Percentiles rank a stretch among this genome's conserved stretches.
Evolutionary conservation across 2,888 invertebrate species (phyloP).

Genomic region (Drosophila atripex): DNA sequence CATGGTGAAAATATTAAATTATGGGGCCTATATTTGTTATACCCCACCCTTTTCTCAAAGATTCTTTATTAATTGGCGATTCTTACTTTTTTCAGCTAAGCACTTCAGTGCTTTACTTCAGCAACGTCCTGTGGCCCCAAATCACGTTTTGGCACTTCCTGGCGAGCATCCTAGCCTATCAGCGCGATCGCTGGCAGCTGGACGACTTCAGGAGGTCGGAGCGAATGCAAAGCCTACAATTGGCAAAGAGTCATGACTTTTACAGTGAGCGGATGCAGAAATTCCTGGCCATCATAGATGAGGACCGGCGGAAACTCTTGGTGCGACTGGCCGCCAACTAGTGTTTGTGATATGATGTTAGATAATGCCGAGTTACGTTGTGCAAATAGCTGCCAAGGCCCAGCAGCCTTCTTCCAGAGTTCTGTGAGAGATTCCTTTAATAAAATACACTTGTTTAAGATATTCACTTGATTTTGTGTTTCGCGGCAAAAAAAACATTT

Average conservation of each 20-base stretch:
- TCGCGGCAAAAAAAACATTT: constrained; percentile 6
- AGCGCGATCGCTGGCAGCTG: constrained; percentile 83
- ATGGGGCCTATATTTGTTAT: too few relatives aligned
- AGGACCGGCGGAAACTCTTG: constrained; percentile 67
- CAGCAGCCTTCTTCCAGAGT: not conserved
- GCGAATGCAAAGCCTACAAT: constrained; percentile 47
- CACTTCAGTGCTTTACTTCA: constrained; percentile 92
- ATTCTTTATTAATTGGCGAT: constrained; percentile 40
- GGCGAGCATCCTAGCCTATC: constrained; percentile 93
- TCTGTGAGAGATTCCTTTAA: constrained; percentile 1
- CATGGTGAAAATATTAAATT: too few relatives aligned
- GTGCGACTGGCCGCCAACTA: constrained; percentile 54
- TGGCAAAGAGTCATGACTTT: constrained; percentile 62
- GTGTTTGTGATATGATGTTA: constrained; percentile 23
- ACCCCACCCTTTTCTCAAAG: not conserved
- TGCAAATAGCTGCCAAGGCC: constrained; percentile 15
- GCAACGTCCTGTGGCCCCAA: constrained; percentile 97
- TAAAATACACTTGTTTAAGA: constrained; percentile 3
- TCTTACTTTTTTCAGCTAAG: constrained; percentile 86
- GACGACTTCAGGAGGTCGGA: constrained; percentile 53
- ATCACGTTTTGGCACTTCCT: constrained; percentile 96
- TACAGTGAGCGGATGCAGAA: constrained; percentile 70
- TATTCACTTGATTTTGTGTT: constrained; percentile 2
- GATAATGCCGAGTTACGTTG: constrained; percentile 2
- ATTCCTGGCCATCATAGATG: constrained; percentile 73